Evolutionary conservation across 1,140 invertebrate species (phyloP), one percentile per base, ranked within the genome.

Genomic region (Eufriesea mexicana): DNA sequence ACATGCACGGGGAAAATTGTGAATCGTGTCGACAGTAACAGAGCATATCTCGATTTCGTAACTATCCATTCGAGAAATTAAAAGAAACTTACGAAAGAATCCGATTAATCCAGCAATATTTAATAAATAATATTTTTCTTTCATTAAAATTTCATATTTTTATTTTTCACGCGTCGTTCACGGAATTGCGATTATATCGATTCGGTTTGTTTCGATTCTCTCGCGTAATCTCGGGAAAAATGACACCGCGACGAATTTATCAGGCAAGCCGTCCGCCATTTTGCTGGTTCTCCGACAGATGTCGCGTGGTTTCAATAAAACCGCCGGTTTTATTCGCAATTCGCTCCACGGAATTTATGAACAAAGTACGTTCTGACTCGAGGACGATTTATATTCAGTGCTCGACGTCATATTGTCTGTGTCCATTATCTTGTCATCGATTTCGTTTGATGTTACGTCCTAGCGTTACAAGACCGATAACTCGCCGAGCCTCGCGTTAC

Each of bases 41-140:
- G 90, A 92, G 90, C 90, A 86, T 92, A 89, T 89, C 89, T 87
- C 84, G 89, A 91, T 90, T 89, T 87, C 84, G 86, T 86, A 91
- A 80, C 45, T n/a, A 18, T 76, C n/a, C 8, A 57, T 51, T 25
- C 68, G 35, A 28, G 49, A 47, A 80, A 51, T 14, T 54, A 10
- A 23, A 54, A 20, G 9, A 28, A 28, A 10, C 6, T 0, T 45
- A 20, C 9, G 1, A 61, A 18, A 61, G 4, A 35, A 35, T 35
- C 35, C 35, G 35, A 35, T 35, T 35, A 35, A 35, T 35, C 35
- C 35, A 35, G 1, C 35, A 35, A 35, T 35, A 1, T 35, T 35
- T 35, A 1, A 4, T 35, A 35, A 35, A 35, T 4, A 1, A 2
- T 35, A 35, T 35, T 35, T 35, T 35, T 35, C 35, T 35, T 35